phyloP scores from a whole-genome alignment of 2,113 vertebrate genomes.

The Dendropsophus ebraccatus region DNA sequence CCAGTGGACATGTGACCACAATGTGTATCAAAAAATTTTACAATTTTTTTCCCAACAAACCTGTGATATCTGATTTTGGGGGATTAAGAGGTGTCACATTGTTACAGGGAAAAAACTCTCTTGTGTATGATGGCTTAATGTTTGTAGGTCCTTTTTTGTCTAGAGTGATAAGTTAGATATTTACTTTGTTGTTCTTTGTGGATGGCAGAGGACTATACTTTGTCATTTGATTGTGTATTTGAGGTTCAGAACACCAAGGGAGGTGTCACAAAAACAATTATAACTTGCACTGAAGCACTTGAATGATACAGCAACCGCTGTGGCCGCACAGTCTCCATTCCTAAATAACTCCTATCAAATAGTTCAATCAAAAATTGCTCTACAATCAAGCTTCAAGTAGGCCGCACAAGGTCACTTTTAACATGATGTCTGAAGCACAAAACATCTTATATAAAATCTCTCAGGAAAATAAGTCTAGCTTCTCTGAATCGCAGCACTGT shows the following conservation, averaged over 20 bases:
- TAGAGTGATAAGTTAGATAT: too few species aligned
- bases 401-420: background rate
- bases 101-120: too few species aligned
- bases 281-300: background rate
- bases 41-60: too few species aligned
- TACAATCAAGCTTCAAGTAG: background rate
- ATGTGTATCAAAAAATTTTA: too few species aligned
- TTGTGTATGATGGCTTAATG: too few species aligned
- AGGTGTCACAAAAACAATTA: background rate
- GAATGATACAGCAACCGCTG: background rate
- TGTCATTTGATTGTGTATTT: background rate
- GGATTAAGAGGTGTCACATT: too few species aligned
- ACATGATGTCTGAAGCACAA: background rate
- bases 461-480: background rate
- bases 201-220: background rate
- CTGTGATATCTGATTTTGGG: too few species aligned
- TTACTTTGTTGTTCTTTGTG: too few species aligned
- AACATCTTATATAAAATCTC: slow-evolving; percentile 2
- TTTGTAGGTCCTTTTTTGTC: too few species aligned
- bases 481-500: background rate
- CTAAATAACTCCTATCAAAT: background rate
- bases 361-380: background rate
- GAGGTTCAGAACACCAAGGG: background rate
- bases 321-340: background rate
- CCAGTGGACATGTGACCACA: too few species aligned